Percentiles rank a stretch among this genome's conserved stretches.
Evolutionary conservation across 2,797 vertebrate genomes (phyloP).

Genomic region (Tolypeutes matacus): DNA sequence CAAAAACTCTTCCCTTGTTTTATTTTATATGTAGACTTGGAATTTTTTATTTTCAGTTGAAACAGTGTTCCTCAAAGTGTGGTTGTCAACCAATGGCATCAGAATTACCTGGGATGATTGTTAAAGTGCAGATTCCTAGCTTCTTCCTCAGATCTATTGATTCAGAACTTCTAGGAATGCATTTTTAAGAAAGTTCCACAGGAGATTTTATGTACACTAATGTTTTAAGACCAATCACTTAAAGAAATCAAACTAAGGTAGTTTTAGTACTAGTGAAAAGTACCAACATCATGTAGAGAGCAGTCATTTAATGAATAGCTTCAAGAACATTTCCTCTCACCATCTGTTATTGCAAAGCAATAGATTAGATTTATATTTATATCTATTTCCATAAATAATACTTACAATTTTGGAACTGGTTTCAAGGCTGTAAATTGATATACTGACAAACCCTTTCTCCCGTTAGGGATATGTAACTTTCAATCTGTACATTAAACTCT

Average conservation of each 20-base stretch:
- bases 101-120: neutral
- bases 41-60: conserved; percentile 50
- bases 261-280: conserved; percentile 63
- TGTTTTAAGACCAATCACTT: conserved; percentile 27
- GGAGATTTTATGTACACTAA: conserved; percentile 15
- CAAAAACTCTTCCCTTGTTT: neutral
- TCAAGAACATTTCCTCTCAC: conserved; percentile 75
- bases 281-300: conserved; percentile 36
- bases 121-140: neutral
- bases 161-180: conserved; percentile 24
- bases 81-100: neutral
- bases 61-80: neutral
- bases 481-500: neutral
- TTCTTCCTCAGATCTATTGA: conserved; percentile 43
- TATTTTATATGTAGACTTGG: neutral
- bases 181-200: conserved; percentile 58
- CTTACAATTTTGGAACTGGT: conserved; percentile 78
- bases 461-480: conserved; percentile 53
- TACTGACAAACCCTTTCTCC: conserved; percentile 65
- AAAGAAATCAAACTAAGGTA: conserved; percentile 24
- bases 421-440: conserved; percentile 78
- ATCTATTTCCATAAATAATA: conserved; percentile 79
- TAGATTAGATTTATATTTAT: conserved; percentile 78
- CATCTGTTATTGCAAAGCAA: conserved; percentile 73
- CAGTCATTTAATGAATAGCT: conserved; percentile 75